Evolutionary conservation across 2,797 vertebrate species (phyloP).

Genomic region (Naso thynnoides): DNA sequence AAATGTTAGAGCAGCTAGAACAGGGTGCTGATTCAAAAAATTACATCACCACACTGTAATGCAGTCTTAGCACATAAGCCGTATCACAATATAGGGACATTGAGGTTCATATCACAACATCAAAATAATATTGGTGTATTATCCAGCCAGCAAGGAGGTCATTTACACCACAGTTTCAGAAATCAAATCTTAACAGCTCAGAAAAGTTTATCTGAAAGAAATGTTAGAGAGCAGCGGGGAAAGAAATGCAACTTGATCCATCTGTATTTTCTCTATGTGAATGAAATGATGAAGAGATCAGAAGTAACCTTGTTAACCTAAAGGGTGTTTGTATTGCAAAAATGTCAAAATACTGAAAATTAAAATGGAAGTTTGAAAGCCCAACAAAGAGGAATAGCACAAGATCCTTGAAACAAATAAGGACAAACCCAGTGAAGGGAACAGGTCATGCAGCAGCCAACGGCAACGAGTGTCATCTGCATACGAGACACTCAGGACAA

Average conservation of each 20-base stretch:
- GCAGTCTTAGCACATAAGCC: no score
- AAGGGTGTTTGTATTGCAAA: background rate
- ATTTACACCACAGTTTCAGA: background rate
- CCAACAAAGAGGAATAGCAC: background rate
- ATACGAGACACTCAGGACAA: background rate
- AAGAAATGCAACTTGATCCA: background rate
- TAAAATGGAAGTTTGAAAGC: background rate
- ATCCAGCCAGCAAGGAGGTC: background rate
- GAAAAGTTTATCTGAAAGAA: background rate
- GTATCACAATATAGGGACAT: no score
- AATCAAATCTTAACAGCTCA: background rate
- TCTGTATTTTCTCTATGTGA: background rate
- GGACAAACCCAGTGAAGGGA: background rate
- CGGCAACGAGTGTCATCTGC: slow-evolving; percentile 2
- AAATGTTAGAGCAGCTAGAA: no score
- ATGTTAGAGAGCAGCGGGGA: background rate
- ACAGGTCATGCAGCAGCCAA: background rate
- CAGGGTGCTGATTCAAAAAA: no score
- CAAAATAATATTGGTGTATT: no score
- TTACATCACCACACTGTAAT: no score
- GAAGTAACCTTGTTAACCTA: background rate
- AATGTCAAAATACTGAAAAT: background rate
- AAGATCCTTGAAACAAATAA: background rate
- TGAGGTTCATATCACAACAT: no score
- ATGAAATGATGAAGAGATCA: background rate